These are phyloP conservation scores for Ceratina japonica DNA, from an alignment of 1,140 invertebrate genomes.

Conservation along the genomic window DNA sequence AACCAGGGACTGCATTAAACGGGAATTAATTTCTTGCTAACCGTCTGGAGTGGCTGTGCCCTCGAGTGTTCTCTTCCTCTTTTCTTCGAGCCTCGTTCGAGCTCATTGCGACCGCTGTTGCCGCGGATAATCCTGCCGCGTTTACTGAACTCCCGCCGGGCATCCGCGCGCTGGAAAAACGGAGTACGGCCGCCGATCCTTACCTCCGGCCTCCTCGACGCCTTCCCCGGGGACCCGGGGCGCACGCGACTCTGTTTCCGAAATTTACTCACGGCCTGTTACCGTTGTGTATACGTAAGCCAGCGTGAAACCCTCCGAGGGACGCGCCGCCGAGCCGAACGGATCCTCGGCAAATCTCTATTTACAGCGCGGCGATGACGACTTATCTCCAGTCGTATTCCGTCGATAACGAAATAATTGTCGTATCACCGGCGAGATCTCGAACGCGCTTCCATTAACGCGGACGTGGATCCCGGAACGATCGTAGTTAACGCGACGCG, in stretches of 20 bases:
- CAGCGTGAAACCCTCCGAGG: not conserved
- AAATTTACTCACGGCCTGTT: conserved; percentile 21
- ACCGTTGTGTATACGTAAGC: conserved; percentile 8
- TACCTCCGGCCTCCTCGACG: not conserved
- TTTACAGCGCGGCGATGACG: not conserved
- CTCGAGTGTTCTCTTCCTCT: conserved; percentile 20
- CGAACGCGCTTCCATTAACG: not conserved
- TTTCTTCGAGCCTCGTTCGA: conserved; percentile 29
- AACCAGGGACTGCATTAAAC: conserved; percentile 77
- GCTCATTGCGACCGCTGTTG: conserved; percentile 2
- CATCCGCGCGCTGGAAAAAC: conserved; percentile 44
- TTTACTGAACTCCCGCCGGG: conserved; percentile 63
- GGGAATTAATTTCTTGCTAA: conserved; percentile 78
- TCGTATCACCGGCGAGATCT: not conserved
- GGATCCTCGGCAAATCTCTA: conserved; percentile 26
- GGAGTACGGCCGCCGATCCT: conserved; percentile 37
- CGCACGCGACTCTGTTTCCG: not conserved
- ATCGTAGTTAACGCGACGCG: not conserved
- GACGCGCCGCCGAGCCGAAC: not conserved
- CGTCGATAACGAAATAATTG: no score
- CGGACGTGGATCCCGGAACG: not conserved
- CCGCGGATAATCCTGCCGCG: conserved; percentile 69
- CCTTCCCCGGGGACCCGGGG: not conserved
- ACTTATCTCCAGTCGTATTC: no score
- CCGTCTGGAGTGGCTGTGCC: conserved; percentile 70